phyloP scores from a whole-genome alignment of 2,797 vertebrate species.

The Enteromius thamalakanensis region DNA sequence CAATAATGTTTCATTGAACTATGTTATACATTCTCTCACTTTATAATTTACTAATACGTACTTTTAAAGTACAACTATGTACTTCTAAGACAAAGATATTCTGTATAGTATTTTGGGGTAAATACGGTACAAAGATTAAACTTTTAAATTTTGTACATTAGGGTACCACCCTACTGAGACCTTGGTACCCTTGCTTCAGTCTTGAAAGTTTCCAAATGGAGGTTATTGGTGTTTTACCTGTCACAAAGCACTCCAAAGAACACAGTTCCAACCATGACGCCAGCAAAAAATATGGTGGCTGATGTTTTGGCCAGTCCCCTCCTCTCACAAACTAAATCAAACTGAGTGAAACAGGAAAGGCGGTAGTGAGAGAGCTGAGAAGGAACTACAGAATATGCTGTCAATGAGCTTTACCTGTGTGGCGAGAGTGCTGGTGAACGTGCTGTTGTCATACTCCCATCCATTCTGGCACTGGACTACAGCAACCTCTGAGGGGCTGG shows the following conservation, averaged over 20 bases:
- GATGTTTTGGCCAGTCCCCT: conserved; percentile 68
- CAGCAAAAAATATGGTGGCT: conserved; percentile 72
- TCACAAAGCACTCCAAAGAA: conserved; percentile 72
- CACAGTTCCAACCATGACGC: conserved; percentile 71
- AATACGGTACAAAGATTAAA: neutral
- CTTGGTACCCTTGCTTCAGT: neutral
- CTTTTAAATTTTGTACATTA: neutral
- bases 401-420: conserved; percentile 83
- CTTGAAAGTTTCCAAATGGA: neutral
- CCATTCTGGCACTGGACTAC: conserved; percentile 78
- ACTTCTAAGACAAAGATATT: neutral
- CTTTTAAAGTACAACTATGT: neutral
- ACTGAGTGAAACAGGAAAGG: conserved; percentile 61
- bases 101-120: neutral
- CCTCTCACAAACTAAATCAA: conserved; percentile 75
- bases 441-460: conserved; percentile 86
- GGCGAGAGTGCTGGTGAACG: conserved; percentile 85
- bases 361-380: neutral
- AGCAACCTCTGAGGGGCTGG: conserved; percentile 44
- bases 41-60: neutral
- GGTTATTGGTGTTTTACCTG: conserved; percentile 59
- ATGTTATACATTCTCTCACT: neutral
- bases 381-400: conserved; percentile 70
- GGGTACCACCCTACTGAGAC: neutral
- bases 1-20: neutral